phyloP scores from a whole-genome alignment of 2,888 invertebrate genomes.

The Perizoma flavofasciatum region DNA sequence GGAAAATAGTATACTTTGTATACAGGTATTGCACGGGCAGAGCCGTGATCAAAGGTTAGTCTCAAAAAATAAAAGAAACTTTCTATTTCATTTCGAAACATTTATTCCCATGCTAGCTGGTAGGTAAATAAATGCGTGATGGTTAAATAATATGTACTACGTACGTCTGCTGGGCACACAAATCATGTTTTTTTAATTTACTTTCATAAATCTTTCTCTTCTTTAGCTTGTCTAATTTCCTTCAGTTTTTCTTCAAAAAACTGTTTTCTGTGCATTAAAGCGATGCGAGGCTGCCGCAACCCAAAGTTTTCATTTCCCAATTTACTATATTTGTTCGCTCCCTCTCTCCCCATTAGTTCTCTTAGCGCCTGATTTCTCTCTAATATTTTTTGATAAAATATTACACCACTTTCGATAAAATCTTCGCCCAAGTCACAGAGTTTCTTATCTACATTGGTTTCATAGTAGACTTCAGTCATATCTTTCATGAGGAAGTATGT shows the following conservation, averaged over 20 bases:
- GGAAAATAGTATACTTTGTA: too few relatives aligned
- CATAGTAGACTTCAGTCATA: constrained; percentile 84
- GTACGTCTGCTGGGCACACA: too few relatives aligned
- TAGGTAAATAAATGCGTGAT: constrained; percentile 1
- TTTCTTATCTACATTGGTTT: constrained; percentile 85
- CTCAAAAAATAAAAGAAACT: constrained; percentile 1
- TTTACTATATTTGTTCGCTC: constrained; percentile 85
- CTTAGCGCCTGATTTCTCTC: constrained; percentile 89
- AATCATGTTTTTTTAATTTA: not conserved
- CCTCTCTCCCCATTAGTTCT: constrained; percentile 85
- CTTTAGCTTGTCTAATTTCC: constrained; percentile 44
- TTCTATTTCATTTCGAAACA: not conserved
- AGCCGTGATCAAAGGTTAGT: too few relatives aligned
- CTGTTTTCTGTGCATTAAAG: constrained; percentile 86
- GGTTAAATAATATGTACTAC: not conserved
- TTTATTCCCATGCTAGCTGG: constrained; percentile 4
- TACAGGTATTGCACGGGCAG: too few relatives aligned
- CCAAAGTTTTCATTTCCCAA: constrained; percentile 88
- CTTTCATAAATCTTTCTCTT: constrained; percentile 21
- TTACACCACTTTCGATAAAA: constrained; percentile 88
- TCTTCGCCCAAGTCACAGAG: constrained; percentile 84
- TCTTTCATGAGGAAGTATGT: constrained; percentile 87
- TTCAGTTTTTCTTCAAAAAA: constrained; percentile 85
- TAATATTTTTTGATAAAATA: constrained; percentile 89
- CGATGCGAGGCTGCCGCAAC: constrained; percentile 86